These are phyloP conservation scores for Aproaerema taeniolella DNA, from an alignment of 2,888 invertebrate genomes.

Conservation along the genomic window DNA sequence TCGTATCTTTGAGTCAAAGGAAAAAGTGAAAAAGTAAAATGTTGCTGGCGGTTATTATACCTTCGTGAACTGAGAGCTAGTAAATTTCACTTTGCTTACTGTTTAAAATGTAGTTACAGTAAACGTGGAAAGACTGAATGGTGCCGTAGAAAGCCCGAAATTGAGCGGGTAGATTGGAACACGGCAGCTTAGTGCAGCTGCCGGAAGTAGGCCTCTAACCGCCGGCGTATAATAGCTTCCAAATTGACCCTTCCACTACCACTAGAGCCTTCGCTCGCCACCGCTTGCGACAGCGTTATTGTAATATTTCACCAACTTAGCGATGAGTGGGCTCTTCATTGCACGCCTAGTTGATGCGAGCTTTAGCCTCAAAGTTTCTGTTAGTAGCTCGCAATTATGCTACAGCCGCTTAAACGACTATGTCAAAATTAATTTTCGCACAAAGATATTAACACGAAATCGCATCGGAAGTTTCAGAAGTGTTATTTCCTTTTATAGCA, in stretches of 20 bases:
- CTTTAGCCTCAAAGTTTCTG: constrained; percentile 10
- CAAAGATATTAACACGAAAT: constrained; percentile 49
- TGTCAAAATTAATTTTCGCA: constrained; percentile 53
- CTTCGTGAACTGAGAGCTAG: background rate
- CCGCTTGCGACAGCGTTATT: constrained; percentile 23
- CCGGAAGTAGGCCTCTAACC: constrained; percentile 74
- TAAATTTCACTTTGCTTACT: constrained; percentile 12
- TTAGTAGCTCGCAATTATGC: constrained; percentile 24
- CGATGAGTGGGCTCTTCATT: constrained; percentile 12
- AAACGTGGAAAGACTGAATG: constrained; percentile 47
- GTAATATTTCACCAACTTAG: constrained; percentile 15
- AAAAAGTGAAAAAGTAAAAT: constrained; percentile 10
- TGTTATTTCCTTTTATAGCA: constrained; percentile 67
- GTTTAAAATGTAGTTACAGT: constrained; percentile 30
- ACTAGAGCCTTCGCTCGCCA: constrained; percentile 33
- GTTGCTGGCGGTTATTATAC: background rate
- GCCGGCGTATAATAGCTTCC: constrained; percentile 71
- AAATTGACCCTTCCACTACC: constrained; percentile 69
- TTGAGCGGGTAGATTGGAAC: constrained; percentile 66
- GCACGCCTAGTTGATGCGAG: constrained; percentile 11
- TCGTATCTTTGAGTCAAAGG: too few species aligned
- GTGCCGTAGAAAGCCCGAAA: constrained; percentile 63
- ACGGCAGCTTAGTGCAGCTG: constrained; percentile 71
- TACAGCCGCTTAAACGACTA: constrained; percentile 24
- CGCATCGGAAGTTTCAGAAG: constrained; percentile 60